Percentiles rank a stretch among this genome's conserved stretches.
These are phyloP conservation scores for Drosophila tani DNA, from an alignment of 1,140 invertebrate species.

Conservation along the genomic window DNA sequence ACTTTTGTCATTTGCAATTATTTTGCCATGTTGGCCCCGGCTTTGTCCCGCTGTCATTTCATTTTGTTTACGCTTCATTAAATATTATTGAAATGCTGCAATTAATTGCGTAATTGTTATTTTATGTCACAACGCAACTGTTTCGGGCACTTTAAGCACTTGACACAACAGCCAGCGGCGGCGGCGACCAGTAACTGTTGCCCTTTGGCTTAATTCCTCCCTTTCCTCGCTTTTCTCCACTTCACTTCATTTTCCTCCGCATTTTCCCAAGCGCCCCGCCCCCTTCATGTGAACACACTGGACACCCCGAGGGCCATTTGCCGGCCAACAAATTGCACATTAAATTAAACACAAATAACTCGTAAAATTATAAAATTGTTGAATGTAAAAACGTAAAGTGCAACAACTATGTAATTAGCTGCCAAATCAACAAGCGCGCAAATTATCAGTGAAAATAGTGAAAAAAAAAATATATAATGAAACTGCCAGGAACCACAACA, in stretches of 20 bases:
- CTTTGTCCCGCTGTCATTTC: slow-evolving; percentile 65
- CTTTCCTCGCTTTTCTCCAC: slow-evolving; percentile 6
- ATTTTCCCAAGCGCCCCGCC: slow-evolving; percentile 6
- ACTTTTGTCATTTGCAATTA: slow-evolving; percentile 71
- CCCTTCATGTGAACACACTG: slow-evolving; percentile 16
- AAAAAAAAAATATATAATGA: slow-evolving; percentile 37
- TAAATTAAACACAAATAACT: slow-evolving; percentile 81
- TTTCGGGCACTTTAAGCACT: slow-evolving; percentile 70
- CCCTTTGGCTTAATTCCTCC: slow-evolving; percentile 37
- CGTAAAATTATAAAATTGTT: slow-evolving; percentile 64
- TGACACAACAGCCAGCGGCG: slow-evolving; percentile 56
- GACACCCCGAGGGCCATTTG: slow-evolving; percentile 45
- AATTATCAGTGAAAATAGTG: slow-evolving; percentile 59
- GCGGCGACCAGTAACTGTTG: slow-evolving; percentile 37
- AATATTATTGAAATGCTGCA: slow-evolving; percentile 82
- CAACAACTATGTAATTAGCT: slow-evolving; percentile 78
- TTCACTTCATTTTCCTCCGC: slow-evolving; percentile 11
- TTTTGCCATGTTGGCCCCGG: slow-evolving; percentile 64
- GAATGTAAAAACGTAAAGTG: slow-evolving; percentile 62
- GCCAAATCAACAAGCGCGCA: slow-evolving; percentile 74
- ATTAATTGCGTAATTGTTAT: slow-evolving; percentile 83
- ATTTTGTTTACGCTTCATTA: slow-evolving; percentile 82
- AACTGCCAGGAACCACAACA: slow-evolving; percentile 8
- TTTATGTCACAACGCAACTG: slow-evolving; percentile 66
- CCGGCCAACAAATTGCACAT: slow-evolving; percentile 74